Base-by-base conservation (phyloP, 2,888 invertebrate species). In the Daptonema setosum region DNA sequence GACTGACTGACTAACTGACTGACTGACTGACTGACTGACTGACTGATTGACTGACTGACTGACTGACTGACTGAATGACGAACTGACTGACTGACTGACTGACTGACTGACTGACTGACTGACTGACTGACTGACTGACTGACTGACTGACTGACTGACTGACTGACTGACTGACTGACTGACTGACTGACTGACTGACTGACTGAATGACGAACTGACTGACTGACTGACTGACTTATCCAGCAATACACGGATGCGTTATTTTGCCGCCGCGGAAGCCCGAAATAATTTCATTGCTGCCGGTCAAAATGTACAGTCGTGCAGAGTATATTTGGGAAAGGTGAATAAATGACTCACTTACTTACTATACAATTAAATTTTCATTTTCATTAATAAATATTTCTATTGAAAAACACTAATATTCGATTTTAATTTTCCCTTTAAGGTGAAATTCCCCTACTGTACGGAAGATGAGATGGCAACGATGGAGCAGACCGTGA, bases 271-370 rank as follows among this genome's bases (percentile, higher is more conserved):
- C 1, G 76, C 76, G 1, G 75, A 76, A 63, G 71, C 73, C 0
- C 63, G 77, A 26, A 77, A 77, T 66, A 76, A 77, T 65, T 67
- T 77, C 54, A 70, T 76, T 8, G 76, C 77, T 1, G 76, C 76
- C 1, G 69, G 69, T n/a, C 76, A 76, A 63, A 77, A 78, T 63
- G 69, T 78, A 14, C 68, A 70, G 57, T 74, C 71, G 17, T 74
- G 75, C 43, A 73, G 76, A 58, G 64, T 71, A 28, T 76, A 76
- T 61, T 66, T 77, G 47, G 67, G 69, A 41, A 73, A 73, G 59
- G 74, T 65, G 14, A 54, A n/a, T 22, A n/a, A 11, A 47, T 5
- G 14, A 5, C 22, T 5, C 47, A 5, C 14, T 22, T 5, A 41
- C 20, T 41, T 41, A 14, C 20, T 41, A 11, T 41, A 41, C 20